A percentile compares a stretch with the other conserved stretches of the same genome.
phyloP scores from a whole-genome alignment of 2,888 invertebrate species.

The Azorinus chamasolen region DNA sequence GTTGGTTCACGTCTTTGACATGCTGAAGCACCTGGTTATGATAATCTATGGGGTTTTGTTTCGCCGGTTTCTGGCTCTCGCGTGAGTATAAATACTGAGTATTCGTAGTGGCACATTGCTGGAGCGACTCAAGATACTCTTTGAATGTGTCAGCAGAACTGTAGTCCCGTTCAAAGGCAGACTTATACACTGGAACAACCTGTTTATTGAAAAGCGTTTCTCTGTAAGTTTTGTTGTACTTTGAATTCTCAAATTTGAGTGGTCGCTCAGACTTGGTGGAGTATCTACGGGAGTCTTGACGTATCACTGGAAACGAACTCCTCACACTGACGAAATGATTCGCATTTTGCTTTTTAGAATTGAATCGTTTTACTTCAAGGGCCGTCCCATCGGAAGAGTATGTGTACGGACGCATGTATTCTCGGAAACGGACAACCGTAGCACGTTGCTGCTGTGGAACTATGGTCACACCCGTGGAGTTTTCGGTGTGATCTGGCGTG shows the following conservation, averaged over 20 bases:
- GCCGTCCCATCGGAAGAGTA: constrained; percentile 26
- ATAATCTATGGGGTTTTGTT: constrained; percentile 47
- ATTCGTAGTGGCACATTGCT: constrained; percentile 39
- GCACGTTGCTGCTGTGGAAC: constrained; percentile 52
- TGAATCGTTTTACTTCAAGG: constrained; percentile 44
- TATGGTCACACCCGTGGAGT: constrained; percentile 42
- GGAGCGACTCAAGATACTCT: constrained; percentile 63
- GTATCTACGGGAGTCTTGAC: constrained; percentile 37
- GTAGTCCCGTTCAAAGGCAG: constrained; percentile 57
- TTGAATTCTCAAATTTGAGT: constrained; percentile 62
- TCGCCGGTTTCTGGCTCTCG: constrained; percentile 27
- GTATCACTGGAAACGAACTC: constrained; percentile 42
- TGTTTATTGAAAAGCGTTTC: constrained; percentile 49
- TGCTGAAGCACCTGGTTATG: constrained; percentile 64
- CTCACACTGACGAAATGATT: constrained; percentile 6
- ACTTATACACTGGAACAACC: constrained; percentile 22
- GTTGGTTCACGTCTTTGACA: constrained; percentile 67
- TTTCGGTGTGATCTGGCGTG: constrained; percentile 27
- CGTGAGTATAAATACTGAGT: constrained; percentile 30
- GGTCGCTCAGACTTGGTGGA: constrained; percentile 58
- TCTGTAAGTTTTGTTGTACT: constrained; percentile 31
- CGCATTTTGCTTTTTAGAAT: background rate
- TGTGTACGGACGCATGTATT: constrained; percentile 49
- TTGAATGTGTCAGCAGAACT: constrained; percentile 69
- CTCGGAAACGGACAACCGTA: constrained; percentile 52